Base-by-base conservation (phyloP, 2,113 vertebrate species). In the Esox niger region DNA sequence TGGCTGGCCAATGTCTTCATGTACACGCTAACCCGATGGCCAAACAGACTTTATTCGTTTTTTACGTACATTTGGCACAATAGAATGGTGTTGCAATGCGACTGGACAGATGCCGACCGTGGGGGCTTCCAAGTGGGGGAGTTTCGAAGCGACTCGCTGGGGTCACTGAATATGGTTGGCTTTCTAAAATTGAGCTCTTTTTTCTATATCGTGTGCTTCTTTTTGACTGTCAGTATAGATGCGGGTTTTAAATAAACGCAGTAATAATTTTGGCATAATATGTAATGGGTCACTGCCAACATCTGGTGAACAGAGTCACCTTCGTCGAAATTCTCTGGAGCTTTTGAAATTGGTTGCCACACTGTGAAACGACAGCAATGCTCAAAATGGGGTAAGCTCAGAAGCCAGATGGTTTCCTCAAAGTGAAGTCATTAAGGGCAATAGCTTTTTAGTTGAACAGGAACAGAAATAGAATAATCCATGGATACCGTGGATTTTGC, bases 291-390 rank as follows among this genome's bases (percentile, higher is more conserved):
- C 71, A 68, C 75, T 69, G 80, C 25, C 25, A 27, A 26, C 83
- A 88, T 89, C 84, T 88, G 84, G 76, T 62, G 65, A 85, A 56
- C 82, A 86, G 83, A 86, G 79, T 87, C 82, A 82, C 21, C n/a
- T 21, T 15, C 0, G 21, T 52, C 15, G 8, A 9, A 8, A 52
- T 52, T 52, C 7, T 52, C 15, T 0, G n/a, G n/a, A 6, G 47
- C 2, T 43, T 43, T 43, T 43, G 38, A 17, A 15, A 1, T 10
- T 17, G 5, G 32, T 33, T 43, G 38, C 0, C 38, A 43, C 38
- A 43, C 38, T 43, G 13, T 43, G 15, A 43, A 43, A 43, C 35
- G 15, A 43, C 38, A 43, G 38, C 17, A 17, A 5, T 4, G 15
- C 17, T 43, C 38, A 43, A 43, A 17, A 17, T 43, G 15, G 38